These are phyloP conservation scores for Neogale vison DNA, from an alignment of 2,113 vertebrate genomes.

Conservation along the genomic window DNA sequence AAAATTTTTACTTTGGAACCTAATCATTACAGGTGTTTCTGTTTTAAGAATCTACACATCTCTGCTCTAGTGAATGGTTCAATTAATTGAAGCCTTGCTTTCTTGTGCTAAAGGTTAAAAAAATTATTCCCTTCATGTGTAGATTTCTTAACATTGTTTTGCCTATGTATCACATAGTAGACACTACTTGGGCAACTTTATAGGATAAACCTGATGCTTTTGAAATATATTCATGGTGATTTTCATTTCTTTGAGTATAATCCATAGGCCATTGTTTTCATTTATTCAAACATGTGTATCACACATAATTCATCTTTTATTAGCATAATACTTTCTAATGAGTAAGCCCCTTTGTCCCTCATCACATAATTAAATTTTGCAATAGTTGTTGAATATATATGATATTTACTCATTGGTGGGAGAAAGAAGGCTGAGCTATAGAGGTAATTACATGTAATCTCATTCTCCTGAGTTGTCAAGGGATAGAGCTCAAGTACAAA, in stretches of 20 bases:
- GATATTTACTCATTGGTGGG: neutral
- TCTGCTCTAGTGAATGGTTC: neutral
- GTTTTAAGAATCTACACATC: neutral
- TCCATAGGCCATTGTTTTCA: neutral
- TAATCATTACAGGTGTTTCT: neutral
- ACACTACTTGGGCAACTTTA: neutral
- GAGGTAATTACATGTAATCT: conserved; percentile 1
- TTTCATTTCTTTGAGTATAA: neutral
- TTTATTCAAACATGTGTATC: neutral
- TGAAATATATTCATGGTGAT: neutral
- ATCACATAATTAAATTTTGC: conserved; percentile 31
- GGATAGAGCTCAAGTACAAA: neutral
- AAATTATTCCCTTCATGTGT: neutral
- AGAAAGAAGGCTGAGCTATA: neutral
- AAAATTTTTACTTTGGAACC: neutral
- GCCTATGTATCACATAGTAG: neutral
- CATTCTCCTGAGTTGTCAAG: neutral
- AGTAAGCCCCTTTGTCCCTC: neutral
- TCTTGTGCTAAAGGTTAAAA: neutral
- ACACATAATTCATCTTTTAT: conserved; percentile 23
- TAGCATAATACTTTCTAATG: conserved; percentile 4
- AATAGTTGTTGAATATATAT: neutral
- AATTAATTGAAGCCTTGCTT: neutral
- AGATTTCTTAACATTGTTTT: neutral
- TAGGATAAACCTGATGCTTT: neutral